Evolutionary conservation across 2,888 invertebrate genomes (phyloP), one percentile per base, ranked within the genome.

Genomic region (Agonopterix arenella): DNA sequence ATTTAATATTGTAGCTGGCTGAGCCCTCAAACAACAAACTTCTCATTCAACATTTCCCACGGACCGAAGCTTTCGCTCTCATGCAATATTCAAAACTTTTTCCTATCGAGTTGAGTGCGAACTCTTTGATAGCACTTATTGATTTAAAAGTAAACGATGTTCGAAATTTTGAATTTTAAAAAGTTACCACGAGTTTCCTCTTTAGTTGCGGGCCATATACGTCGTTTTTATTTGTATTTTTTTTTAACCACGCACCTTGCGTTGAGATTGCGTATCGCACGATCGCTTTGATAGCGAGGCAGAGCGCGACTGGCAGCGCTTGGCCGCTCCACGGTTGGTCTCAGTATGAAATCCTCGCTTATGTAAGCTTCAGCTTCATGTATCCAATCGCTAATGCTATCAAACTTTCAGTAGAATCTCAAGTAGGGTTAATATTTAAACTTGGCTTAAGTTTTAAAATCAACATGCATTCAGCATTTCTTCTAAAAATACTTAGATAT

Each of bases 71-170:
- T 73, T 70, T 66, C 62, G 68, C 66, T 58, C 66, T 76, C 70
- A 71, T 72, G 64, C 61, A 74, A 72, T 73, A 75, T 76, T 72
- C 66, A 75, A 76, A 76, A 75, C 68, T 76, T 78, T 74, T 57
- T 44, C 57, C 10, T 38, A 49, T 43, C 43, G 43, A 13, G 8
- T 43, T 43, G 13, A 11, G 40, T 10, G 40, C 10, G 10, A n/a
- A 40, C n/a, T 40, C 13, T 13, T 16, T 18, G 18, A 28, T 28
- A 28, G 28, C 28, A 28, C 7, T 28, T 28, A 28, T 28, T 28
- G 28, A 28, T 28, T 28, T 28, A 28, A 28, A 28, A 28, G 28
- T 28, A 28, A 28, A 28, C 28, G 28, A 5, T 28, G 28, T 28
- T 7, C 28, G 28, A 28, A 28, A 28, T 28, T 28, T 28, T 1